Conservation (phyloP, 2,888 invertebrate genomes). For the Diarsia rubi region DNA sequence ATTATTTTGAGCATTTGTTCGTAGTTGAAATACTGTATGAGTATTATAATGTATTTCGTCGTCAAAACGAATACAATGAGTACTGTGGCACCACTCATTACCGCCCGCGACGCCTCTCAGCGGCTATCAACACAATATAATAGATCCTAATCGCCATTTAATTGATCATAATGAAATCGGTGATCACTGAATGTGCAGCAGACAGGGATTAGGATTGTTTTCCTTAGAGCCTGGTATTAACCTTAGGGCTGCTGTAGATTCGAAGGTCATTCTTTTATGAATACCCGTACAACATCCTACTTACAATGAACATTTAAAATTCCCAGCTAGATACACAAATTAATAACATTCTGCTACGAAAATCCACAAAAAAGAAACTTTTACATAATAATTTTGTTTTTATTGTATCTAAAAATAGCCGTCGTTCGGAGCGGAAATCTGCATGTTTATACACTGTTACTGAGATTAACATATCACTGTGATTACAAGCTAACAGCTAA, state of each 20-base stretch:
- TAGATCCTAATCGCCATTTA: slow-evolving; percentile 32
- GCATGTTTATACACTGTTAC: slow-evolving; percentile 14
- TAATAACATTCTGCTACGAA: slow-evolving; percentile 13
- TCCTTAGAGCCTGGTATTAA: neutral
- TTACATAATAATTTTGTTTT: slow-evolving; percentile 28
- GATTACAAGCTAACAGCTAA: slow-evolving; percentile 2
- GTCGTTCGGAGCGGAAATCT: neutral
- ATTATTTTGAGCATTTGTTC: neutral
- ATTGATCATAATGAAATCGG: slow-evolving; percentile 32
- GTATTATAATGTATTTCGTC: too few species aligned
- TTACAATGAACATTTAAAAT: neutral
- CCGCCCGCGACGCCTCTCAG: slow-evolving; percentile 27
- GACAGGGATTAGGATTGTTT: neutral
- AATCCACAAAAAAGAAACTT: slow-evolving; percentile 9
- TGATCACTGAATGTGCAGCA: slow-evolving; percentile 12
- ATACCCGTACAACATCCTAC: neutral
- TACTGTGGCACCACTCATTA: neutral
- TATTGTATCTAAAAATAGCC: slow-evolving; percentile 27
- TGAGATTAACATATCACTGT: slow-evolving; percentile 21
- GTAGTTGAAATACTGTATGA: neutral
- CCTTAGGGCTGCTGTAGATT: neutral
- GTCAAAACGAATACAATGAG: neutral
- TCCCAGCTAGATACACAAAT: slow-evolving; percentile 6
- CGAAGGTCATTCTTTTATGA: neutral
- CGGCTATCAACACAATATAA: slow-evolving; percentile 31